Evolutionary conservation across 1,140 invertebrate genomes (phyloP).

Genomic region (Drosophila sulfurigaster): DNA sequence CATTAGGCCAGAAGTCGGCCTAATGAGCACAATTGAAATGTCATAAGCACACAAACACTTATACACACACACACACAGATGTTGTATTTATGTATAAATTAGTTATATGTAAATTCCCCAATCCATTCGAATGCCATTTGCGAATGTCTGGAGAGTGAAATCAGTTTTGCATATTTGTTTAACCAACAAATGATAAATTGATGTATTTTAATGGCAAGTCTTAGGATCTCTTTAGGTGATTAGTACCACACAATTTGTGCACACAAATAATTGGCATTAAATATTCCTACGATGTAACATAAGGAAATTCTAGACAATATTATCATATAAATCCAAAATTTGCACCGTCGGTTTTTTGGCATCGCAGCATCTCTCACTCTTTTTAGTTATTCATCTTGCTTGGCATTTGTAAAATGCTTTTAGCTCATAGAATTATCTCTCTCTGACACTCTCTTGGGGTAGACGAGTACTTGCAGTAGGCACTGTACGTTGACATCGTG

Average conservation of each 20-base stretch:
- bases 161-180: neutral
- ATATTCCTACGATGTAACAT: constrained; percentile 6
- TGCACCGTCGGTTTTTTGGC: constrained; percentile 1
- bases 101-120: too few relatives aligned
- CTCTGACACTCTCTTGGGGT: neutral
- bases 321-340: constrained; percentile 14
- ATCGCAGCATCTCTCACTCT: constrained; percentile 3
- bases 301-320: constrained; percentile 20
- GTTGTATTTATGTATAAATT: neutral
- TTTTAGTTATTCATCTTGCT: constrained; percentile 22
- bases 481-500: neutral
- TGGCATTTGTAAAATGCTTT: constrained; percentile 26
- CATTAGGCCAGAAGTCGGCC: neutral
- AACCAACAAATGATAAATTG: neutral
- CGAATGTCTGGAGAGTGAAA: neutral
- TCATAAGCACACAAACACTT: neutral
- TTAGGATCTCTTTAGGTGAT: neutral
- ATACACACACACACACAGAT: neutral
- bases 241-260: neutral
- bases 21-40: constrained; percentile 1
- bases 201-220: neutral
- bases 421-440: constrained; percentile 9
- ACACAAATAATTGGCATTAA: constrained; percentile 23
- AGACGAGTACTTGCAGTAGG: constrained; percentile 10
- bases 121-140: neutral